Conservation (phyloP, 2,113 vertebrate genomes). For the Lampris incognitus region DNA sequence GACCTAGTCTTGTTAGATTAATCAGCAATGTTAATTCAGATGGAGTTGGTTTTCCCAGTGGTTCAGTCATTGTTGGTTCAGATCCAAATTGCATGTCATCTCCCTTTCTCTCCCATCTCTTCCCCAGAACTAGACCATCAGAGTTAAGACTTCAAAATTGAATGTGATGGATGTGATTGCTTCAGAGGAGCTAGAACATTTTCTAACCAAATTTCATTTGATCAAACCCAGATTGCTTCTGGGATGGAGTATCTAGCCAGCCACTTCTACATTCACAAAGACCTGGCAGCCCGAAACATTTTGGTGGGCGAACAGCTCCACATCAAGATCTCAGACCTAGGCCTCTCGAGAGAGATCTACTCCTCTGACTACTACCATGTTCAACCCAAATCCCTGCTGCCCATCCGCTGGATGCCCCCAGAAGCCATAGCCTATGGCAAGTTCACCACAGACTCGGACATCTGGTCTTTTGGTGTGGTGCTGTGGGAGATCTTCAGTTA, state of each 20-base stretch:
- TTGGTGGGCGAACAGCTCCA: conserved; percentile 96
- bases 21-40: too few relatives aligned
- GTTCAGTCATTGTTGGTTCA: too few relatives aligned
- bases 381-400: conserved; percentile 92
- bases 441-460: conserved; percentile 95
- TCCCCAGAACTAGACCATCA: too few relatives aligned
- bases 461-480: conserved; percentile 97
- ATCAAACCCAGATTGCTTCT: conserved; percentile 83
- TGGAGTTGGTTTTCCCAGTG: too few relatives aligned
- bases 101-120: too few relatives aligned
- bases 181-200: too few relatives aligned
- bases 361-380: conserved; percentile 93
- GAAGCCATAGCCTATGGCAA: conserved; percentile 96
- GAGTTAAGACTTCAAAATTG: too few relatives aligned
- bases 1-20: too few relatives aligned
- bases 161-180: too few relatives aligned
- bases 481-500: conserved; percentile 99
- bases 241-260: conserved; percentile 97
- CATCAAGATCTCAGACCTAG: conserved; percentile 97
- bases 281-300: conserved; percentile 95
- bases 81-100: too few relatives aligned
- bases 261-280: conserved; percentile 95
- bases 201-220: not conserved
- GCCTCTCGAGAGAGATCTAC: conserved; percentile 95
- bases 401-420: conserved; percentile 97